Evolutionary conservation across 2,113 vertebrate species (phyloP), one percentile per base, ranked within the genome.

Genomic region (Calyptomena viridis): DNA sequence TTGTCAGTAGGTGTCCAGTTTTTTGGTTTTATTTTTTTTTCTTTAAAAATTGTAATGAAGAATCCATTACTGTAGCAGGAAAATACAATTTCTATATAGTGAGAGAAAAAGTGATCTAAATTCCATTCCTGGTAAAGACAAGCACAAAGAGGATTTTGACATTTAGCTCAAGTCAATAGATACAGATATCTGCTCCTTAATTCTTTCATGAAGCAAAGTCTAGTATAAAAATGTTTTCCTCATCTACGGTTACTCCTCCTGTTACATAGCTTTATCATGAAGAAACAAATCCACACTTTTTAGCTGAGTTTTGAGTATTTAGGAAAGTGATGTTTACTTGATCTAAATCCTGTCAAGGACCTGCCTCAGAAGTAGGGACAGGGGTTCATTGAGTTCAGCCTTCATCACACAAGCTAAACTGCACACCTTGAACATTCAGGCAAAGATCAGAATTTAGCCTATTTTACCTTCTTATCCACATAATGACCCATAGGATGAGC

Each of bases 1-100:
- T 0, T 66, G 35, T 46, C 30, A 75, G 71, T 1, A 39, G 6
- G 7, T 14, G 2, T 8, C 21, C 5, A 4, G 17, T 2, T 46
- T 87, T 23, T 75, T 18, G 11, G 1, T 25, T 63, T 39, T n/a
- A 7, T 33, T 75, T 20, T 28, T n/a, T 84, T 87, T 85, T 27
- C 31, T 42, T 63, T 37, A 37, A 52, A 87, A 84, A 55, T 40
- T 24, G 15, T 59, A 35, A 67, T 12, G 14, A 74, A 53, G 15
- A 71, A 39, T 67, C 22, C 30, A 44, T 28, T 20, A 52, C 9
- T 33, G 3, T 25, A 82, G 56, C 24, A 75, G 52, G 44, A 87
- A 90, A 56, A 81, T 12, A 23, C 3, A 31, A 11, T 35, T 94
- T 63, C 40, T 60, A 88, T 12, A 76, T 5, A 77, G n/a, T 14